Conservation (phyloP, 2,888 invertebrate species). For the Homarus gammarus region DNA sequence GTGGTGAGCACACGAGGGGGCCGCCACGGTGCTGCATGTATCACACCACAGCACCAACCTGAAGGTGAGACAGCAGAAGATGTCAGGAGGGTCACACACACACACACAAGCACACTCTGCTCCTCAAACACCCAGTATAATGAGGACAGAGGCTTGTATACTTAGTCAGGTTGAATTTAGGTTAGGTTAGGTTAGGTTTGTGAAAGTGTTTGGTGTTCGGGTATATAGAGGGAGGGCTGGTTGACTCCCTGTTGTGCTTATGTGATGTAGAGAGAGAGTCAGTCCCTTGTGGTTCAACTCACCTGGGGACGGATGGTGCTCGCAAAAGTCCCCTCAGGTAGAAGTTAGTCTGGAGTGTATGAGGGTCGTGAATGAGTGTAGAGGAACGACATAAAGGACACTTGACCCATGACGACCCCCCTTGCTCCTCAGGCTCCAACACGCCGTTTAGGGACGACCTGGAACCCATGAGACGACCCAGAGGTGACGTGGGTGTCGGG, state of each 20-base stretch:
- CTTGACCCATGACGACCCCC: slow-evolving; percentile 3
- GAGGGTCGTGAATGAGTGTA: slow-evolving; percentile 42
- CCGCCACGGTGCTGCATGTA: slow-evolving; percentile 29
- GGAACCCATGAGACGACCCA: neutral
- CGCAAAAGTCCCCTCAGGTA: slow-evolving; percentile 42
- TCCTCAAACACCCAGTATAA: no score
- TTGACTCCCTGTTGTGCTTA: no score
- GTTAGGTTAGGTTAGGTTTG: no score
- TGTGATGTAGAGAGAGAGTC: no score
- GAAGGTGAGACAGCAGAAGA: neutral
- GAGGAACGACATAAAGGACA: slow-evolving; percentile 49
- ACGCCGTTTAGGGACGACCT: neutral
- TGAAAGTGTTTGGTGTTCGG: no score
- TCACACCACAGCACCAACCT: slow-evolving; percentile 61
- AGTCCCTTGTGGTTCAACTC: no score
- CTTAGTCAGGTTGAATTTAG: no score
- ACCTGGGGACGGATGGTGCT: slow-evolving; percentile 20
- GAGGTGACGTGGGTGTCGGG: slow-evolving; percentile 31
- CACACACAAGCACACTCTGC: no score
- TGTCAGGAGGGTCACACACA: neutral
- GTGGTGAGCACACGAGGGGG: slow-evolving; percentile 28
- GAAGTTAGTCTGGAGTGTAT: slow-evolving; percentile 60
- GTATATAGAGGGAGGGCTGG: no score
- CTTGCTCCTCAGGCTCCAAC: neutral
- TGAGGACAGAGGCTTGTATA: no score